Evolutionary conservation across 2,888 invertebrate genomes (phyloP).

Genomic region (Lasioglossum marginatum): DNA sequence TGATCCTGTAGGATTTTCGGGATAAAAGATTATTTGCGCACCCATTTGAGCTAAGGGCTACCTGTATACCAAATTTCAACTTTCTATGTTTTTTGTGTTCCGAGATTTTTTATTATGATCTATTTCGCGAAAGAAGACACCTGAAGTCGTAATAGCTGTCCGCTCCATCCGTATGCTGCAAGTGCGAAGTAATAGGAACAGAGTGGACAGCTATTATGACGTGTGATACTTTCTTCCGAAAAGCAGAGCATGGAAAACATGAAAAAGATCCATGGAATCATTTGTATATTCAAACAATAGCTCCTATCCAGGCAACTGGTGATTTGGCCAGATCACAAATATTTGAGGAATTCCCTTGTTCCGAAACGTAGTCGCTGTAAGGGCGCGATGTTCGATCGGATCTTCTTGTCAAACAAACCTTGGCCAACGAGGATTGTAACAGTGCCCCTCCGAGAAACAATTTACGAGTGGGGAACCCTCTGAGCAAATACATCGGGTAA

Average conservation of each 20-base stretch:
- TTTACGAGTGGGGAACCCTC: constrained; percentile 59
- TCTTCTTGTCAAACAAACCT: constrained; percentile 40
- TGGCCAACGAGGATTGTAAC: constrained; percentile 32
- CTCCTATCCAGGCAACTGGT: neutral
- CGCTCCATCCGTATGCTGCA: neutral
- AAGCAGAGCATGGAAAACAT: neutral
- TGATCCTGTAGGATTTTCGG: too few species aligned
- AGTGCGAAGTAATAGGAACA: neutral
- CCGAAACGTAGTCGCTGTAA: constrained; percentile 36
- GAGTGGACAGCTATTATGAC: neutral
- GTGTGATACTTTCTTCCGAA: neutral
- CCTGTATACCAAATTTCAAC: too few species aligned
- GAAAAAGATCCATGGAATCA: neutral
- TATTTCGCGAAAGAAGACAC: neutral
- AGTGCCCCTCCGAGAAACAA: constrained; percentile 58
- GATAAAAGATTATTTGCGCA: too few species aligned
- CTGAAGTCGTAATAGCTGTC: neutral
- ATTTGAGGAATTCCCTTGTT: constrained; percentile 29
- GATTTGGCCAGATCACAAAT: constrained; percentile 17
- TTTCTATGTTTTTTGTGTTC: too few species aligned
- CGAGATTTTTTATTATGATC: too few species aligned
- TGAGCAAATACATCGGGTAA: constrained; percentile 74
- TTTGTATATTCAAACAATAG: neutral
- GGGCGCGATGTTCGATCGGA: constrained; percentile 38
- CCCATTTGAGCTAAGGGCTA: too few species aligned